Evolutionary conservation across 2,797 vertebrate genomes (phyloP), one percentile per base, ranked within the genome.

Genomic region (Serranus cabrilla): DNA sequence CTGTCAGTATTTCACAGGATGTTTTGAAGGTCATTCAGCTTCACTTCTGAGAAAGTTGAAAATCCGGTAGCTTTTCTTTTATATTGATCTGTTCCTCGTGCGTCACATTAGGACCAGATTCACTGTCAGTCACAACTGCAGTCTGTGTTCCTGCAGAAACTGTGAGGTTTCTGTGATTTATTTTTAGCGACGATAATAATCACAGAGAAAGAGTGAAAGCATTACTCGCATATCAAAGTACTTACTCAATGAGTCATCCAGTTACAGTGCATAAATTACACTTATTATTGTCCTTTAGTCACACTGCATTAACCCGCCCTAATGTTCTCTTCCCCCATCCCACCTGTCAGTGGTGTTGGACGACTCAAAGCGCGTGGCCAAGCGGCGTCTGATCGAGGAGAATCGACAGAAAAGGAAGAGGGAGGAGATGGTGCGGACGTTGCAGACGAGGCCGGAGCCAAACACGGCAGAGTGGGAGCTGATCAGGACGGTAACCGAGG

Each of bases 311-410:
- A 37, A 3, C 27, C 6, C 27, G 27, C 27, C 27, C 27, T 27
- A 27, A 20, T 16, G 1, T 25, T 34, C 4, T 27, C 34, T 23
- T 2, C 4, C 14, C 4, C 39, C 11, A 2, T 34, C 25, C 14
- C 13, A 0, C 17, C 58, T 0, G 0, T 62, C 64, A 98, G 98
- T 99, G 97, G 98, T 99, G 84, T 86, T 99, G 94, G 97, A 99
- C 43, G 98, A 99, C 20, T 94, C 95, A 0, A 99, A 99, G 93
- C 96, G 98, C 10, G 97, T 99, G 91, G 98, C 98, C 46, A 99
- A 99, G 94, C 92, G 98, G 55, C 97, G 98, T 75, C 96, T 99
- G 90, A 99, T 99, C 3, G 98, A 99, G 92, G 97, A 98, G 93
- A 99, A 99, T 85, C 95, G 98, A 12, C 97, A 99, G 92, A 95